Evolutionary conservation across 2,797 vertebrate genomes (phyloP), one percentile per base, ranked within the genome.

Genomic region (Melanotaenia parkinsoni): DNA sequence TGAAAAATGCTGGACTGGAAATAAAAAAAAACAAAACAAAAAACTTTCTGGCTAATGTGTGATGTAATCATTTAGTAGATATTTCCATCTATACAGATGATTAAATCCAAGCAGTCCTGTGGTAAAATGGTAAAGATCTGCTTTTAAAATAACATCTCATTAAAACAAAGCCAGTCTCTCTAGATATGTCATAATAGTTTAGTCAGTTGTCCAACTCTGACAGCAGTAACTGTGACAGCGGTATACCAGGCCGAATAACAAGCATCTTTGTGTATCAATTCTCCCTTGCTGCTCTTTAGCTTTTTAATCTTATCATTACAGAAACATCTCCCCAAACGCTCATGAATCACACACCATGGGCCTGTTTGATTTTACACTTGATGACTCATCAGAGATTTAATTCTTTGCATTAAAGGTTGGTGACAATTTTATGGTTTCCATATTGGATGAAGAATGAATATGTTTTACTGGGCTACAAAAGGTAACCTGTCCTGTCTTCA

Each of bases 321-420:
- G 64, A 81, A 77, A 81, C 84, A 83, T 75, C 70, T 91, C 89
- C 88, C 82, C 40, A 72, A 76, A 16, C 79, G 63, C 79, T 40
- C 63, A 84, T 89, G 79, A 90, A 86, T 90, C 89, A 91, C 43
- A 68, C 45, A 70, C 45, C 53, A 54, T 30, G 35, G 70, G 77
- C 73, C 77, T 72, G 77, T 84, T 86, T 81, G 80, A 80, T 85
- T 87, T 87, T 80, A 90, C 80, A 73, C 78, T 62, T 86, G 83
- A 85, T 88, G 90, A 92, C 83, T 92, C 91, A 91, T 88, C 87
- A 81, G 79, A 82, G 88, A 69, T 83, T 85, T 89, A 84, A 80
- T 81, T 86, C 83, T 70, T 88, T 79, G 80, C 81, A 84, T 82
- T 85, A 88, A 88, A 89, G 83, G 67, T 81, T 16, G 57, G 59